A percentile compares a stretch with the other conserved stretches of the same genome.
phyloP scores from a whole-genome alignment of 2,888 invertebrate genomes.

The Phytoseiulus persimilis region DNA sequence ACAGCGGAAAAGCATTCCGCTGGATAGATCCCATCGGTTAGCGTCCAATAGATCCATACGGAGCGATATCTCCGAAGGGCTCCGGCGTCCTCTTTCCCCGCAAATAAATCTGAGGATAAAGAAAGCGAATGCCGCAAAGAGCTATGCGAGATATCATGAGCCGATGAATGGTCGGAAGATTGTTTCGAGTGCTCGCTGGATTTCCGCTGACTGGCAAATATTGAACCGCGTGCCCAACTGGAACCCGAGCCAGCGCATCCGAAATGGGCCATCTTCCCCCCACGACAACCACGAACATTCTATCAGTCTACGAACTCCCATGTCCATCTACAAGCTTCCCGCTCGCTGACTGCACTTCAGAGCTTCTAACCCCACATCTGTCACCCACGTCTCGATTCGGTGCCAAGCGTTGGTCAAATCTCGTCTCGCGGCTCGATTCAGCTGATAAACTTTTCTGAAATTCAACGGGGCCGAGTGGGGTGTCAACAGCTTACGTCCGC shows the following conservation, averaged over 20 bases:
- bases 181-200: neutral
- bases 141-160: neutral
- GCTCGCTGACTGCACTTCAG: neutral
- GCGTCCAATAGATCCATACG: no score
- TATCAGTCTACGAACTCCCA: neutral
- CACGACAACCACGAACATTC: neutral
- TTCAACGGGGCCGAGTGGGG: neutral
- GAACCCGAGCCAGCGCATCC: neutral
- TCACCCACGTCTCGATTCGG: neutral
- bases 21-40: no score
- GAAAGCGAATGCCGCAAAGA: neutral
- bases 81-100: neutral
- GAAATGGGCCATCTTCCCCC: neutral
- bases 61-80: neutral
- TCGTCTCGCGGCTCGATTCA: neutral
- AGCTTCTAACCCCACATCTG: neutral
- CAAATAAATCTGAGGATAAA: neutral
- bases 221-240: neutral
- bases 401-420: neutral
- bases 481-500: neutral
- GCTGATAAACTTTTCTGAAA: neutral
- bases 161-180: neutral
- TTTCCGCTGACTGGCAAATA: neutral
- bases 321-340: neutral
- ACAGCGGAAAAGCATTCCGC: no score